Conservation (phyloP, 2,113 vertebrate species). For the Polypterus bichir region DNA sequence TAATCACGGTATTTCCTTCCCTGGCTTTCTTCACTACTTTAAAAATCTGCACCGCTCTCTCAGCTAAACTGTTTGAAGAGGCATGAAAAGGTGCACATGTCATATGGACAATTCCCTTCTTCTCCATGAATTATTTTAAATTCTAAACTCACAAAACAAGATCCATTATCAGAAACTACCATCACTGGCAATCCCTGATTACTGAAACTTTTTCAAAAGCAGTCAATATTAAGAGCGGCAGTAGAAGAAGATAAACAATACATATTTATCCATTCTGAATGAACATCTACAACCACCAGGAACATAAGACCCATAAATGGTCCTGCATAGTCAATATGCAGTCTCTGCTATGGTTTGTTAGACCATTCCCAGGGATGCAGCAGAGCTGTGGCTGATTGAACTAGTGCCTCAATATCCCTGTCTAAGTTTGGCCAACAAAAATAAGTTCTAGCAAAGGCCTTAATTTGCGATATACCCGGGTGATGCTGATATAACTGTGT, state of each 20-base stretch:
- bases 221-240: not conserved
- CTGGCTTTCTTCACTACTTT: slow-evolving; percentile 7
- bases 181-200: not conserved
- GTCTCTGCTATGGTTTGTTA: not conserved
- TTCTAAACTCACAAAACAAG: not conserved
- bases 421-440: not conserved
- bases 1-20: not conserved
- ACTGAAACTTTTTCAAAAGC: not conserved
- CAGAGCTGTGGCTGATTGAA: not conserved
- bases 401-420: not conserved
- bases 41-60: slow-evolving; percentile 11
- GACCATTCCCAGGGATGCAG: not conserved
- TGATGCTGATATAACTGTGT: not conserved
- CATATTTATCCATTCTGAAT: not conserved
- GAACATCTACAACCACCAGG: not conserved
- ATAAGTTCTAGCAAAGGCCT: not conserved
- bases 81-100: not conserved
- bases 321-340: not conserved
- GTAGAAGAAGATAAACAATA: not conserved
- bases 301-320: not conserved
- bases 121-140: slow-evolving; percentile 5
- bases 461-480: not conserved
- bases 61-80: slow-evolving; percentile 10
- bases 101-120: slow-evolving; percentile 5
- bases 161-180: slow-evolving; percentile 2